Evolutionary conservation across 2,113 vertebrate species (phyloP), one percentile per base, ranked within the genome.

Genomic region (Fregata magnificens): DNA sequence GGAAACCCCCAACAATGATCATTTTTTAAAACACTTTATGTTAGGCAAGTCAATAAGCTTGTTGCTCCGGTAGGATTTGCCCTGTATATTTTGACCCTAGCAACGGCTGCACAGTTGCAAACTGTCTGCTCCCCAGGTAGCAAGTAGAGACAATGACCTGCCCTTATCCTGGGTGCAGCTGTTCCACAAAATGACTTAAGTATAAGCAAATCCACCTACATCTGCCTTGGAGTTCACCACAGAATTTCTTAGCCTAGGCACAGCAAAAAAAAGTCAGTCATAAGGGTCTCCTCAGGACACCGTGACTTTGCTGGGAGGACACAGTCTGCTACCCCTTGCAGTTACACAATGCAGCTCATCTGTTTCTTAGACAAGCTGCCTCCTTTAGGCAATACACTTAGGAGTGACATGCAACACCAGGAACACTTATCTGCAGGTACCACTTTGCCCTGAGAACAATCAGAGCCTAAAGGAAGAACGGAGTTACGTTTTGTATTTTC

Each of bases 301-400:
- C 0, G 1, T 42, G 69, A 62, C 83, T 76, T 82, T 59, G 34
- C 47, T 55, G 45, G 36, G 52, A 93, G 56, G 89, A 72, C 73
- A 79, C 25, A 45, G 71, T 14, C 42, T 71, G 77, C 66, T 93
- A 29, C 58, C 66, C 45, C 66, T 91, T 71, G 18, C 81, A 89
- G 83, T 38, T 69, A 84, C 50, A 63, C 47, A 40, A 26, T 21
- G 42, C 77, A 66, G 66, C 58, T 77, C 44, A 8, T 67, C 86
- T 86, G 73, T 29, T 90, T 34, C 59, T 79, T 32, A 58, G 55
- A 69, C 80, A 93, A 88, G 62, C 52, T 90, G 56, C 70, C 67
- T 90, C 82, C 95, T 95, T 67, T 10, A 93, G 80, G 95, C 81
- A 24, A 91, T 82, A 76, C 70, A 91, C 70, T 90, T 65, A 94